Conservation (phyloP, 2,888 invertebrate genomes). For the Apodemia mormo region DNA sequence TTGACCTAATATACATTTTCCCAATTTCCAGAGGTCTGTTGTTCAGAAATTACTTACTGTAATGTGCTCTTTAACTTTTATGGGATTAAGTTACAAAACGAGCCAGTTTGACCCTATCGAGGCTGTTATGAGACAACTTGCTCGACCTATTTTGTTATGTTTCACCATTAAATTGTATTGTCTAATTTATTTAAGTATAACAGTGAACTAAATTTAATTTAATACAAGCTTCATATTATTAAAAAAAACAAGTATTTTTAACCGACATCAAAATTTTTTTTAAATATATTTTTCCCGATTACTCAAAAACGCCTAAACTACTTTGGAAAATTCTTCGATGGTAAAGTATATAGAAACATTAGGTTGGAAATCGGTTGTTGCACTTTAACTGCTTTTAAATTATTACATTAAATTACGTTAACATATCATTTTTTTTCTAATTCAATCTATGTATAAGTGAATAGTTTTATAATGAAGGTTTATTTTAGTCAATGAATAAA, state of each 20-base stretch:
- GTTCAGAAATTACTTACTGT: conserved; percentile 75
- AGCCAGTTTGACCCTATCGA: conserved; percentile 28
- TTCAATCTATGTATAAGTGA: too few species aligned
- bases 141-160: conserved; percentile 1
- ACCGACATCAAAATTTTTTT: too few species aligned
- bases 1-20: conserved; percentile 24
- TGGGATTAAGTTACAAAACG: conserved; percentile 71
- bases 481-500: too few species aligned
- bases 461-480: too few species aligned
- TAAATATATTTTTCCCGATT: too few species aligned
- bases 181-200: background rate
- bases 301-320: too few species aligned
- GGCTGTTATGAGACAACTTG: conserved; percentile 13
- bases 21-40: conserved; percentile 60
- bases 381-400: too few species aligned
- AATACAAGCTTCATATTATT: background rate
- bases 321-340: too few species aligned
- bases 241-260: background rate
- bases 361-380: too few species aligned
- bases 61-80: conserved; percentile 80
- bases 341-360: too few species aligned
- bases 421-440: too few species aligned
- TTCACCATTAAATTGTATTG: background rate
- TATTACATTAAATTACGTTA: too few species aligned
- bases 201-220: background rate